Conservation (phyloP, 1,140 invertebrate species). For the Druon quercuslanigerum region DNA sequence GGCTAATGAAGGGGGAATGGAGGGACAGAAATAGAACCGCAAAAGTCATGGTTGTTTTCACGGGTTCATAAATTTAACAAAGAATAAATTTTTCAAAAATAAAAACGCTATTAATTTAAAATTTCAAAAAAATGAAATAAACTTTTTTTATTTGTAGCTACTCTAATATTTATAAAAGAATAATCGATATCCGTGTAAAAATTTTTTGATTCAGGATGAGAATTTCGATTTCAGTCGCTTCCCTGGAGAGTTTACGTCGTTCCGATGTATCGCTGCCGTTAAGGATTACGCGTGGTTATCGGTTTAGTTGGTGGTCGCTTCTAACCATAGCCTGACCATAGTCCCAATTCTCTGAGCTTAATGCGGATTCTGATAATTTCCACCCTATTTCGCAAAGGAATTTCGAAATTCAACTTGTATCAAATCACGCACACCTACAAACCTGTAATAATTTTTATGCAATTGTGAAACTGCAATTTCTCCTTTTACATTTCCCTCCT, state of each 20-base stretch:
- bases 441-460: not conserved
- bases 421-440: conserved; percentile 7
- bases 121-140: no score
- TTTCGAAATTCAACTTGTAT: conserved; percentile 17
- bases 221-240: not conserved
- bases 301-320: conserved; percentile 35
- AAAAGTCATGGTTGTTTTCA: no score
- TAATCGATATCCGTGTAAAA: no score
- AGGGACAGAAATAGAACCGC: no score
- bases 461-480: not conserved
- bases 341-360: conserved; percentile 19
- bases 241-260: conserved; percentile 34
- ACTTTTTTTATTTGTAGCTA: no score
- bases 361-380: conserved; percentile 20
- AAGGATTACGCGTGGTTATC: conserved; percentile 46
- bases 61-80: no score
- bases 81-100: no score
- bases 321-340: conserved; percentile 9
- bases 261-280: conserved; percentile 43
- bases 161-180: no score
- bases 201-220: no score
- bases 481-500: no score
- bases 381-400: conserved; percentile 20
- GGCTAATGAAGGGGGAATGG: no score
- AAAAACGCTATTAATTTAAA: no score